Evolutionary conservation across 2,797 vertebrate species (phyloP), one percentile per base, ranked within the genome.

Genomic region (Pseudopleuronectes americanus): DNA sequence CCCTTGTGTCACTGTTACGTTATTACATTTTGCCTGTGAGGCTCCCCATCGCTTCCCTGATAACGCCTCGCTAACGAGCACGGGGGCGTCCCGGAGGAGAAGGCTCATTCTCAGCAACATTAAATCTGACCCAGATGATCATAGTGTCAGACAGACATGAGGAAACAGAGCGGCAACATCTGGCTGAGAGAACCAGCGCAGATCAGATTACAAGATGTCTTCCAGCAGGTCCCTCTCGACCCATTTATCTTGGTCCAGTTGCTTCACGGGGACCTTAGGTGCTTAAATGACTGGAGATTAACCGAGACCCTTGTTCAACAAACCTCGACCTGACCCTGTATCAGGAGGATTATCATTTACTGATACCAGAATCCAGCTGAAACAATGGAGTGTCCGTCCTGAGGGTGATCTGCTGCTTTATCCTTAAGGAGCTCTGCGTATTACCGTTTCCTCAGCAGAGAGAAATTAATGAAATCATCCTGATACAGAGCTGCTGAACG

Each of bases 341-440:
- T 94, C 91, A 90, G 91, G 94, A 57, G 88, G 92, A 96, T 96
- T 96, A 95, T 85, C 86, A 51, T 84, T 82, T 67, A 74, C 91
- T 84, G 81, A 93, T 90, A 89, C 88, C 91, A 86, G 89, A 93
- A 93, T 96, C 93, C 90, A 93, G 94, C 88, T 83, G 81, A 80
- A 84, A 87, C 78, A 76, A 70, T 66, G 90, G 88, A 86, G 84
- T 85, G 90, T 76, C 33, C 64, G 77, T 75, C 92, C 85, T 80
- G 77, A 87, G 68, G 86, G 79, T 62, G 67, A 86, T 91, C 79
- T 81, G 88, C 83, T 86, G 74, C 89, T 93, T 89, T 92, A 87
- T 92, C 93, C 92, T 92, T 87, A 89, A 94, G 81, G 90, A 90
- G 91, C 65, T 68, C 17, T 22, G 53, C 23, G 43, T 61, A 17